Base-by-base conservation (phyloP, 2,113 vertebrate genomes). In the Gymnogyps californianus region DNA sequence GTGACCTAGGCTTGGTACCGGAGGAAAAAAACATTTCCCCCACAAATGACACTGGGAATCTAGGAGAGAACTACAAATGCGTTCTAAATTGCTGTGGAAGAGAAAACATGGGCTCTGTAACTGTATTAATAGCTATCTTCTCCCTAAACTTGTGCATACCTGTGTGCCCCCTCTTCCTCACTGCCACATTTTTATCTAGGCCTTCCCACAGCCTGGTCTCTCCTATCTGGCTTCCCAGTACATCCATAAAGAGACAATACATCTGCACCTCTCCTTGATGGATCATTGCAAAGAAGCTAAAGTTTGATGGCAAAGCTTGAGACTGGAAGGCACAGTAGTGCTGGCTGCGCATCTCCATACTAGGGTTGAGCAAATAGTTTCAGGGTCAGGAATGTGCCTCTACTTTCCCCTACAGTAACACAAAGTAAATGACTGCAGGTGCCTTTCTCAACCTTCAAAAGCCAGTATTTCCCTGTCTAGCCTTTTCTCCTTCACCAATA, bases 331-430 rank as follows among this genome's bases (percentile, higher is more conserved):
- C n/a, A 32, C 13, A 7, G 17, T 10, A 55, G 31, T n/a, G 44
- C 34, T 26, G 14, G 21, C 28, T 58, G 20, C 1, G 0, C 6
- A 11, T 15, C 25, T 47, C 76, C 17, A 2, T 5, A 13, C 4
- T 19, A 40, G 2, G 5, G 38, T 3, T 74, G 65, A 82, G 34
- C 36, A 90, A 58, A 57, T 2, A 19, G 31, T 25, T 61, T 55
- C 31, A 44, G 31, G 38, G 49, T 44, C 88, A 86, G 54, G 16
- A 83, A 40, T 0, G 5, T 24, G 22, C 16, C 62, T 52, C 13
- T 65, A 8, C 16, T 69, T 83, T 83, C 36, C 62, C 31, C 28
- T 26, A 31, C 29, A 51, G 40, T 22, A 88, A 55, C n/a, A 76
- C 47, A 34, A 88, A 88, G 31, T 25, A 82, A 83, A 58, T n/a